A percentile compares a stretch with the other conserved stretches of the same genome.
Conservation (phyloP, 2,888 invertebrate genomes). For the Stenolophus ochropezus region DNA sequence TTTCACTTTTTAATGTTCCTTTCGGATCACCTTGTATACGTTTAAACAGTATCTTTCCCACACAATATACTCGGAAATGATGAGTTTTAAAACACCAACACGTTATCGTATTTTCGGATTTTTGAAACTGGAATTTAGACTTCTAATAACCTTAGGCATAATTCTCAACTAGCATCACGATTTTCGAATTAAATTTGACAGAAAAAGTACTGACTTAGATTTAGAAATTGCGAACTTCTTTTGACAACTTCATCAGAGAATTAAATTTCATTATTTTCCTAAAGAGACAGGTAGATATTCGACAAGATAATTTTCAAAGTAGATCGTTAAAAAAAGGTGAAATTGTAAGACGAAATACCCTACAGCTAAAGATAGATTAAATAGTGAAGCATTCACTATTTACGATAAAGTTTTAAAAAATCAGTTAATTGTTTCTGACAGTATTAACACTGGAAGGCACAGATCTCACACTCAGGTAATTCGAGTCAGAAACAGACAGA, state of each 20-base stretch:
- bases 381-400: neutral
- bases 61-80: conserved; percentile 39
- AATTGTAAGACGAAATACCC: neutral
- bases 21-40: neutral
- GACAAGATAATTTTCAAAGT: neutral
- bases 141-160: conserved; percentile 18
- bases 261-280: neutral
- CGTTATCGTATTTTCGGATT: conserved; percentile 28
- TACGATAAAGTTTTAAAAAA: neutral
- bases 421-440: neutral
- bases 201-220: neutral
- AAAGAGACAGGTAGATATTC: neutral
- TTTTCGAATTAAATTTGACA: conserved; percentile 48
- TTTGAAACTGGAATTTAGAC: conserved; percentile 28
- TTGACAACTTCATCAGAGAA: neutral
- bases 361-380: neutral
- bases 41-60: conserved; percentile 32
- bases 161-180: conserved; percentile 39
- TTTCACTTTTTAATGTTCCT: neutral
- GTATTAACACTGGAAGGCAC: neutral
- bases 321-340: neutral
- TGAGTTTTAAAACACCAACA: conserved; percentile 19
- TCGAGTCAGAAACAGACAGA: too few relatives aligned
- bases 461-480: neutral
- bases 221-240: neutral